Conservation (phyloP, 2,797 vertebrate genomes). For the Gymnodraco acuticeps region DNA sequence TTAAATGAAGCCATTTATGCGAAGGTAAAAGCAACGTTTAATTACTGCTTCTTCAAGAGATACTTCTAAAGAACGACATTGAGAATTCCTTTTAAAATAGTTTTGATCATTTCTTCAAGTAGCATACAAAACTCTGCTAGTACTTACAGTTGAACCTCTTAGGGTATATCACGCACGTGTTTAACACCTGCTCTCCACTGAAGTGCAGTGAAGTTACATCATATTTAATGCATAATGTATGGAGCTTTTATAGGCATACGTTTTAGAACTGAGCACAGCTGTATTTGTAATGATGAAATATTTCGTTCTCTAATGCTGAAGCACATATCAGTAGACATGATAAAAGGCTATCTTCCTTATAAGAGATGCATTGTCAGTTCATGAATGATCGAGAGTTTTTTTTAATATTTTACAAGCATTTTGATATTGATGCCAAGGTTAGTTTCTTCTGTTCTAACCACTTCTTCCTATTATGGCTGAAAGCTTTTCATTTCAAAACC, state of each 20-base stretch:
- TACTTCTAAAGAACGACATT: slow-evolving; percentile 8
- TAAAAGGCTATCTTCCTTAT: not conserved
- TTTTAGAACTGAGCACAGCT: slow-evolving; percentile 41
- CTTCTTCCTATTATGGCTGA: slow-evolving; percentile 62
- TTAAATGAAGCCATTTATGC: slow-evolving; percentile 16
- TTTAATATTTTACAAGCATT: slow-evolving; percentile 31
- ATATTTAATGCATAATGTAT: slow-evolving; percentile 50
- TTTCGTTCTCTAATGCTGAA: not conserved
- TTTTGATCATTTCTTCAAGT: not conserved
- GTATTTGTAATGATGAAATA: slow-evolving; percentile 37
- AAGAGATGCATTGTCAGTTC: slow-evolving; percentile 6
- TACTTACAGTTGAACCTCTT: slow-evolving; percentile 14
- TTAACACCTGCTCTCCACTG: slow-evolving; percentile 33
- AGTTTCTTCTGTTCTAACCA: slow-evolving; percentile 38
- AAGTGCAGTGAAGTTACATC: slow-evolving; percentile 33
- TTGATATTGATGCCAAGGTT: slow-evolving; percentile 31
- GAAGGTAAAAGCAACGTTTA: slow-evolving; percentile 9
- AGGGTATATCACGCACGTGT: slow-evolving; percentile 31
- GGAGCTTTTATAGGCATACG: slow-evolving; percentile 30
- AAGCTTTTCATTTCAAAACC: slow-evolving; percentile 80
- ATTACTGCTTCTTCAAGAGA: slow-evolving; percentile 3
- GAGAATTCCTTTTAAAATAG: slow-evolving; percentile 17
- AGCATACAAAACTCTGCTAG: not conserved
- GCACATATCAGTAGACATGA: slow-evolving; percentile 1
- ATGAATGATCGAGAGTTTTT: slow-evolving; percentile 1